Evolutionary conservation across 64 coral and sea anemone genomes (phyloP).

Genomic region (Dendronephthya gigantea): DNA sequence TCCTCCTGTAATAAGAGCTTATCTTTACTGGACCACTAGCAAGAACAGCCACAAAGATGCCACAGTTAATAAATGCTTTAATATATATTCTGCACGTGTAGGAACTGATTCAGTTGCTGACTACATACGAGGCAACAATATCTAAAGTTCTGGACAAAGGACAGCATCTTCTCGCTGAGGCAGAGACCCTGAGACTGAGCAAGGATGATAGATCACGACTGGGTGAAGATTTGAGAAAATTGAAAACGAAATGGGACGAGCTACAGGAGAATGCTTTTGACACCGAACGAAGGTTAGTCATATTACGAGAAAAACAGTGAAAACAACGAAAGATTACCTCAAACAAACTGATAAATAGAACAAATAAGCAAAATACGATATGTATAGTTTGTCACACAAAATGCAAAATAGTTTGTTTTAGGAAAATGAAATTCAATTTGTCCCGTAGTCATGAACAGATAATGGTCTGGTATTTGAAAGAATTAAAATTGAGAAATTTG

Average conservation of each 20-base stretch:
- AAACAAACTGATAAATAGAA: no score
- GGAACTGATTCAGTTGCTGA: neutral
- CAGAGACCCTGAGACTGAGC: neutral
- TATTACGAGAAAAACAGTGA: no score
- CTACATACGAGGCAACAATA: neutral
- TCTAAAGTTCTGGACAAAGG: neutral
- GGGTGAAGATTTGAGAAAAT: neutral
- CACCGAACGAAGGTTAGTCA: neutral
- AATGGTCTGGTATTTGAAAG: neutral
- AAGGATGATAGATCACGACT: neutral
- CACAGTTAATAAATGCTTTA: neutral
- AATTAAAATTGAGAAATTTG: no score
- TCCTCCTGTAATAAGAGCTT: no score
- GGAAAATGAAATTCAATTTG: no score
- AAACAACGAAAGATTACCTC: no score
- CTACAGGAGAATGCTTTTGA: slow-evolving; percentile 7
- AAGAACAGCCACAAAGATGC: no score
- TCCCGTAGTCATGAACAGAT: no score
- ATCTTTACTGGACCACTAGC: no score
- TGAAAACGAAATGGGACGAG: neutral
- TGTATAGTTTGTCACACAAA: no score
- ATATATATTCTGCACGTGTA: neutral
- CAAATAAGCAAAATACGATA: no score
- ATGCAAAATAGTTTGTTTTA: no score
- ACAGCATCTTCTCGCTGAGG: neutral